Conservation (phyloP, 2,113 vertebrate species). For the Daboia siamensis region DNA sequence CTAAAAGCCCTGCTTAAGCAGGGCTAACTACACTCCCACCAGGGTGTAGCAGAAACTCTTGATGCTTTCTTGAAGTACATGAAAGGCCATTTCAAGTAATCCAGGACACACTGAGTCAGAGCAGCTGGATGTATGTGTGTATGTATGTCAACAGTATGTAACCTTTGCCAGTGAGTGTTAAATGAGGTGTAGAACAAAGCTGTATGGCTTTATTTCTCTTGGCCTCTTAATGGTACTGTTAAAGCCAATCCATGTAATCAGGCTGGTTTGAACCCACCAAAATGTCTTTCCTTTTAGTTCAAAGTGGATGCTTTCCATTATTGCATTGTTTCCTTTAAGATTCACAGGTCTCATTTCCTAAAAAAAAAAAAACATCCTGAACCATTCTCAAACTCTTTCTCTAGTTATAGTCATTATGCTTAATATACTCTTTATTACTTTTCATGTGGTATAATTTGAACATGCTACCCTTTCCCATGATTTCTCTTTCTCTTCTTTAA, state of each 20-base stretch:
- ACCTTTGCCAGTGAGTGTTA: not conserved
- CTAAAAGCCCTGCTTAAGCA: not conserved
- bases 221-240: not conserved
- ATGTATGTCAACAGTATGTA: not conserved
- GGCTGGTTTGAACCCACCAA: not conserved
- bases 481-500: not conserved
- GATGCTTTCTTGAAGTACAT: not conserved
- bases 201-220: not conserved
- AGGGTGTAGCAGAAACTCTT: not conserved
- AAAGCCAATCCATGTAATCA: not conserved
- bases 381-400: not conserved
- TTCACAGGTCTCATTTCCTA: not conserved
- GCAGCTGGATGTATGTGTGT: not conserved
- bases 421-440: constrained; percentile 14
- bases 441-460: constrained; percentile 15
- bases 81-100: not conserved
- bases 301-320: constrained; percentile 13
- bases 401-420: not conserved
- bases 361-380: not conserved
- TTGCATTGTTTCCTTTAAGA: not conserved
- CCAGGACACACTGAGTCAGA: not conserved
- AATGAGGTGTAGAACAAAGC: constrained; percentile 9
- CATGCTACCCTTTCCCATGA: constrained; percentile 12
- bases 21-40: not conserved
- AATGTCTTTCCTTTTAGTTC: not conserved